A percentile compares a stretch with the other conserved stretches of the same genome.
These are phyloP conservation scores for Agrotis exclamationis DNA, from an alignment of 2,888 invertebrate genomes.

Conservation along the genomic window DNA sequence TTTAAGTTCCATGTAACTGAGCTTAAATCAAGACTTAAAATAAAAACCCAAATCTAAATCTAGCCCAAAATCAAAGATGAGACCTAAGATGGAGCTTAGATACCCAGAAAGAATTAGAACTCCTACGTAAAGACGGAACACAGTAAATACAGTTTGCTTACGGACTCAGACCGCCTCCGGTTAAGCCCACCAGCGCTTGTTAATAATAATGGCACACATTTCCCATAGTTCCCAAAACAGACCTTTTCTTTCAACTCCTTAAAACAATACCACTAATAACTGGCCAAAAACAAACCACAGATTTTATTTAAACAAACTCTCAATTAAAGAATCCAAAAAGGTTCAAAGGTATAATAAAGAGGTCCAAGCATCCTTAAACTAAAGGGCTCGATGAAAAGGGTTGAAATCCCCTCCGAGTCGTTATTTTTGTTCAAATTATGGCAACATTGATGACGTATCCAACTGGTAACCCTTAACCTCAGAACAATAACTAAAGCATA, in stretches of 20 bases:
- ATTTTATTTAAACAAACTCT: constrained; percentile 19
- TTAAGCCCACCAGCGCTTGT: too few relatives aligned
- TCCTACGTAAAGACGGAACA: too few relatives aligned
- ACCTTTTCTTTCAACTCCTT: background rate
- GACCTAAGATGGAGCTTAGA: too few relatives aligned
- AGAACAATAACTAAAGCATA: too few relatives aligned
- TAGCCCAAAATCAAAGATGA: too few relatives aligned
- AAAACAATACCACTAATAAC: constrained; percentile 8
- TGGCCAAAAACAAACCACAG: constrained; percentile 1
- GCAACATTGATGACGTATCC: constrained; percentile 38
- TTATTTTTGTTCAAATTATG: constrained; percentile 47
- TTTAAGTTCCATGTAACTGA: too few relatives aligned
- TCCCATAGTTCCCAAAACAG: background rate
- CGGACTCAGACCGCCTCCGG: too few relatives aligned
- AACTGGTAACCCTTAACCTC: constrained; percentile 19
- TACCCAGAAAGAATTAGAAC: too few relatives aligned
- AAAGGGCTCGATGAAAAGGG: constrained; percentile 33
- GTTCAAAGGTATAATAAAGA: constrained; percentile 20
- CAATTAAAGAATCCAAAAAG: constrained; percentile 25
- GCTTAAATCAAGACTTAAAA: too few relatives aligned
- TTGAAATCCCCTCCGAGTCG: constrained; percentile 11
- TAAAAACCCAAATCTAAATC: too few relatives aligned
- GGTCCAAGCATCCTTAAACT: constrained; percentile 25
- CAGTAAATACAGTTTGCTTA: too few relatives aligned
- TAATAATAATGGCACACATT: too few relatives aligned